Percentiles rank a stretch among this genome's conserved stretches.
Conservation (phyloP, 2,888 invertebrate genomes). For the Atherix ibis region DNA sequence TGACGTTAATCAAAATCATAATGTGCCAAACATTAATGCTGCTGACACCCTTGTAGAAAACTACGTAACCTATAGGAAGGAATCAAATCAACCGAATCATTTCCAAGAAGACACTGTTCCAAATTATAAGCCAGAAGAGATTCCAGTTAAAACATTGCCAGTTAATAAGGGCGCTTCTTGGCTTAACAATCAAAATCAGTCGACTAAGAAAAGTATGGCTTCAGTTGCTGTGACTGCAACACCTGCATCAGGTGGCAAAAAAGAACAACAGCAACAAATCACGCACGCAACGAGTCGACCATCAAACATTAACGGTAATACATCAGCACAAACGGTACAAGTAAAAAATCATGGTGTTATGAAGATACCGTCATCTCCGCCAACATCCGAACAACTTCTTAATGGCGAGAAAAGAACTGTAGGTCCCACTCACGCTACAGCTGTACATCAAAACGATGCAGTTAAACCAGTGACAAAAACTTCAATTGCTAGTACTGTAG, state of each 20-base stretch:
- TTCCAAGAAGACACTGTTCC: conserved; percentile 2
- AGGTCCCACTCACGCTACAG: neutral
- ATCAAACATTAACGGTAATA: conserved; percentile 24
- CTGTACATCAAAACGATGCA: conserved; percentile 31
- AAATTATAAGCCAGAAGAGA: conserved; percentile 6
- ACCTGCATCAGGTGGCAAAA: conserved; percentile 30
- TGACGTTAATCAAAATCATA: neutral
- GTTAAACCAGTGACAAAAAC: conserved; percentile 35
- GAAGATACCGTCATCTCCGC: conserved; percentile 31
- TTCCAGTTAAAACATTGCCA: conserved; percentile 2
- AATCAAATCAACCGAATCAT: conserved; percentile 5
- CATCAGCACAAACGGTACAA: conserved; percentile 31
- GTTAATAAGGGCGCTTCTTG: conserved; percentile 29
- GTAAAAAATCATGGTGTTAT: conserved; percentile 26
- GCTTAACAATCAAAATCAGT: no score
- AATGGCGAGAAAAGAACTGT: conserved; percentile 2
- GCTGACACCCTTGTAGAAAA: no score
- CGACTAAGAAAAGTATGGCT: conserved; percentile 32
- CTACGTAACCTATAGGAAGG: no score
- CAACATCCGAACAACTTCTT: conserved; percentile 20
- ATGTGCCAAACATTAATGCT: conserved; percentile 3
- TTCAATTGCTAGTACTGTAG: conserved; percentile 33
- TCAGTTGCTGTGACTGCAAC: conserved; percentile 30
- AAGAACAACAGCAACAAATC: conserved; percentile 28
- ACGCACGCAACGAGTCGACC: conserved; percentile 30